phyloP scores from a whole-genome alignment of 2,797 vertebrate species.

The Netta rufina region DNA sequence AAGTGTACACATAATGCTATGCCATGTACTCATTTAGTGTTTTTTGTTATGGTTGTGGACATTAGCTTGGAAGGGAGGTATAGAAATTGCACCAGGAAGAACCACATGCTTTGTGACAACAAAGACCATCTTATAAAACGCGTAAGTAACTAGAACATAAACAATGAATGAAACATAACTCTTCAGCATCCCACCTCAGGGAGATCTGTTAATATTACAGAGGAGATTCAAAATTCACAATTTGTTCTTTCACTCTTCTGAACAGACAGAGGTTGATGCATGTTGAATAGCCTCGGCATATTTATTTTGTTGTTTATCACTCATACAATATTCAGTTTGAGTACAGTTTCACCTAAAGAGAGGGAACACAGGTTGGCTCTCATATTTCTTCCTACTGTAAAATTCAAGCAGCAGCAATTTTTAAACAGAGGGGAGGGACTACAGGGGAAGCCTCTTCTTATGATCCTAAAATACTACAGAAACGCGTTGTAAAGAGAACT shows the following conservation, averaged over 20 bases:
- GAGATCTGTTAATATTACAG: background rate
- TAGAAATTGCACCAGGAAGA: background rate
- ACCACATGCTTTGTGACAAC: background rate
- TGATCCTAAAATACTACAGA: background rate
- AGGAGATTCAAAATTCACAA: background rate
- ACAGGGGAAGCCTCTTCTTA: background rate
- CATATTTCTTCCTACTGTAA: background rate
- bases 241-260: background rate
- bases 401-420: background rate
- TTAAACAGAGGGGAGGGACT: background rate
- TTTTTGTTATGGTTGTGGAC: background rate
- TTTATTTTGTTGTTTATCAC: background rate
- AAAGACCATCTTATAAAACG: background rate
- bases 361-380: background rate
- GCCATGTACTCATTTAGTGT: fast-evolving
- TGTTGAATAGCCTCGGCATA: background rate
- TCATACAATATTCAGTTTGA: background rate
- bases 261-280: background rate
- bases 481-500: background rate
- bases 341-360: background rate
- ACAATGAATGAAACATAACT: background rate
- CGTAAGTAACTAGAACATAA: background rate
- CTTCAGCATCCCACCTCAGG: background rate
- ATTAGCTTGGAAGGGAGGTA: background rate
- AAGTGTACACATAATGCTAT: background rate